Evolutionary conservation across 2,113 vertebrate genomes (phyloP).

Genomic region (Montifringilla adamsi): DNA sequence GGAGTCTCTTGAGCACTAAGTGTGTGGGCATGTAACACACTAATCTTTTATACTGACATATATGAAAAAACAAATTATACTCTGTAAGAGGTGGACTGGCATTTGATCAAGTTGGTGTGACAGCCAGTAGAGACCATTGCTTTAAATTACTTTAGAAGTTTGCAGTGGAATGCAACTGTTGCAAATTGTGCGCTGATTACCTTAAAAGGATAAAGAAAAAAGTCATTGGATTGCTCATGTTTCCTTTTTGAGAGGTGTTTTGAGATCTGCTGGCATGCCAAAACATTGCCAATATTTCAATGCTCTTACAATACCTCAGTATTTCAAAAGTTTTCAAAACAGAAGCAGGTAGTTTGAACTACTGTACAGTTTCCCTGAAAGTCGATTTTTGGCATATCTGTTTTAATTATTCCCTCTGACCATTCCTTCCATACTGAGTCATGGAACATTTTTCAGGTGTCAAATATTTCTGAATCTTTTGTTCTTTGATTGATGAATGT

Average conservation of each 20-base stretch:
- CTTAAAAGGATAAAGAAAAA: background rate
- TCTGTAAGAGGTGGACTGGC: background rate
- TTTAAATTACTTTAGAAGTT: background rate
- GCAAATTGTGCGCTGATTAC: background rate
- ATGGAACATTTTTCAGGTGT: background rate
- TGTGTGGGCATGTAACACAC: background rate
- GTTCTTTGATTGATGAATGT: background rate
- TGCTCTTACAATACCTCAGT: background rate
- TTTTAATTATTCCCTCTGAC: background rate
- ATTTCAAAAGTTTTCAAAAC: background rate
- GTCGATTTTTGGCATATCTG: accelerated
- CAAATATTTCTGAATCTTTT: background rate
- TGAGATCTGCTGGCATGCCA: background rate
- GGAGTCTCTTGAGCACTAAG: background rate
- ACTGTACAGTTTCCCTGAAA: background rate
- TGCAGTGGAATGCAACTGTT: background rate
- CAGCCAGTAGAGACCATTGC: background rate
- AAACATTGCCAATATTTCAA: background rate
- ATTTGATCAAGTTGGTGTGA: background rate
- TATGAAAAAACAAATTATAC: background rate
- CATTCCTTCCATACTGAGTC: background rate
- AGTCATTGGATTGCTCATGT: background rate
- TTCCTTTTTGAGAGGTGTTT: background rate
- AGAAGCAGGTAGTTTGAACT: background rate
- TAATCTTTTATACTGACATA: background rate